Evolutionary conservation across 2,888 invertebrate species (phyloP), one percentile per base, ranked within the genome.

Genomic region (Latrodectus elegans): DNA sequence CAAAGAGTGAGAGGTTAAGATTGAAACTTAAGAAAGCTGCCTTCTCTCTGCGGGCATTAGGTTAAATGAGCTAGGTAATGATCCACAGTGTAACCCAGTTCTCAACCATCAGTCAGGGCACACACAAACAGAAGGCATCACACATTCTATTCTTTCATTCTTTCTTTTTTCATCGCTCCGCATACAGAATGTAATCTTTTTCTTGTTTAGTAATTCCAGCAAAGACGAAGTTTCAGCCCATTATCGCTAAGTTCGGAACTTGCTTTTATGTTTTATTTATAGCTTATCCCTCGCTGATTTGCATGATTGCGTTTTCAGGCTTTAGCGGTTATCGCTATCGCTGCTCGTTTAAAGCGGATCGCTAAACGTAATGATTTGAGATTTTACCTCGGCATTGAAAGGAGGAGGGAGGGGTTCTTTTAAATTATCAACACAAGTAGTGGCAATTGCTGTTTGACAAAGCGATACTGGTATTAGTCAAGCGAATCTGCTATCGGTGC

Each of bases 251-350:
- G 77, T 76, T 77, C 77, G 65, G 49, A 67, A 75, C 77, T 78
- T 17, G 73, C 72, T 78, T 77, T 78, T 84, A 84, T 84, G 84
- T 84, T 84, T 84, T 84, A 84, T 84, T 84, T 84, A 84, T 84
- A 84, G 78, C 78, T 84, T 78, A 84, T 78, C 84, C 73, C n/a
- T 38, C 53, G 72, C 78, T 78, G 77, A 84, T 84, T 84, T 84
- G 78, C 84, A 84, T 84, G 78, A 78, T 78, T 84, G 77, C 73
- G 72, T 84, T 84, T 84, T 78, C 72, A 84, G 84, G 77, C 77
- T 84, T 84, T 84, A 77, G 77, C 71, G 84, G 84, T 84, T 84
- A 84, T 84, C 84, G 84, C 84, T 78, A 49, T 22, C 38, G 77
- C 14, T 65, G 71, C 64, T 38, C 72, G 55, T 77, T 84, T 78